Evolutionary conservation across 2,888 invertebrate species (phyloP), one percentile per base, ranked within the genome.

Genomic region (Cantharis nigra): DNA sequence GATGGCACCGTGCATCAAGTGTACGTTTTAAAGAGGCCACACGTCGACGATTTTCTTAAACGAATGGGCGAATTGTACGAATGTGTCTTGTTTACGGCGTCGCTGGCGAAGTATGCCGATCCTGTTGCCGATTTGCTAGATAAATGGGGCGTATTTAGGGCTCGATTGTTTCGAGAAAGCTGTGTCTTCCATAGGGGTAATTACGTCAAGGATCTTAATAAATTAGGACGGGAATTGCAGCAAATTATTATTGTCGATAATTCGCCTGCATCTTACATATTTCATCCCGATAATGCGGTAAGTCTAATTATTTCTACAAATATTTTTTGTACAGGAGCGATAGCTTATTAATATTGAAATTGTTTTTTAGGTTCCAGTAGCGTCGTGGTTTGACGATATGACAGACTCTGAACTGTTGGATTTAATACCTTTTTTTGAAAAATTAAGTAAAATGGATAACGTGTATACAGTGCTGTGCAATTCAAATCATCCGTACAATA

Each of bases 211-310:
- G 99, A 99, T 92, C 93, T 99, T 86, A 98, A 98, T 91, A 96
- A 97, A 87, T 92, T 99, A 83, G 99, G 99, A 79, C 93, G 99
- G 82, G 98, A 98, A 90, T 91, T 99, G 88, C 95, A 97, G 85
- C 96, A 97, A 89, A 97, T 98, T 86, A 95, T 99, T 86, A 99
- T 99, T 87, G 97, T 99, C 83, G 99, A 99, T 92, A 99, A 99
- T 91, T 99, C 99, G 86, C 99, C 99, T 85, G 98, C 98, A 87
- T 98, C 98, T 83, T 99, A 99, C 90, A 98, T 99, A 92, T 99
- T 99, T 95, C 99, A 99, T 93, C 99, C 99, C 87, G 98, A 99
- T 89, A 99, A 99, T 91, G 99, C 99, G 90, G 98, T 99, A 90
- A 94, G 96, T 93, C 10, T 30, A 11, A 26, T 9, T 26, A 26